phyloP scores from a whole-genome alignment of 2,888 invertebrate genomes.

The Chrysotoxum bicinctum region DNA sequence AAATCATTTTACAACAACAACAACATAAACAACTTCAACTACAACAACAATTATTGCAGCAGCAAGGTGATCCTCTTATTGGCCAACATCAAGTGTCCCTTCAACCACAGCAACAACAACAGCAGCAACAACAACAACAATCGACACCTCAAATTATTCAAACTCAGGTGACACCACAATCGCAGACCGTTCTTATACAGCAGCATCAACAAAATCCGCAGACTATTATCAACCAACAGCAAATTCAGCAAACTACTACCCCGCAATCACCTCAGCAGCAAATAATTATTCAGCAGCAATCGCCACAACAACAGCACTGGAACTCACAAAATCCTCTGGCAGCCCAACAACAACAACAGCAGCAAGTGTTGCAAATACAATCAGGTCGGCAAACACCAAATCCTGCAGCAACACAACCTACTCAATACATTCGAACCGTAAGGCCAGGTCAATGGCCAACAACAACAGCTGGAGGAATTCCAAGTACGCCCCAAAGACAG shows the following conservation, averaged over 20 bases:
- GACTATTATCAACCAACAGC: conserved; percentile 73
- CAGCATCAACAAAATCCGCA: conserved; percentile 75
- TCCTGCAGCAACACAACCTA: conserved; percentile 77
- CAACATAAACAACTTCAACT: conserved; percentile 84
- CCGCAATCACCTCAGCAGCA: conserved; percentile 80
- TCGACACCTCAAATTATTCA: conserved; percentile 68
- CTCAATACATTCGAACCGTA: conserved; percentile 75
- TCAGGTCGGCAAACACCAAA: conserved; percentile 75
- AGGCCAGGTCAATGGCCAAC: conserved; percentile 76
- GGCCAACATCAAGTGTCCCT: conserved; percentile 78
- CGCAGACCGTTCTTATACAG: conserved; percentile 80
- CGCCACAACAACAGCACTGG: conserved; percentile 81
- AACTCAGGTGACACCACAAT: conserved; percentile 77
- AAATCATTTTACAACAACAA: conserved; percentile 82
- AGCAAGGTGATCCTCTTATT: conserved; percentile 72
- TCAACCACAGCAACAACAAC: conserved; percentile 83
- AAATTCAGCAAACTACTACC: conserved; percentile 78
- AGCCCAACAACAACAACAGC: conserved; percentile 78
- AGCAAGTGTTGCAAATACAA: conserved; percentile 83
- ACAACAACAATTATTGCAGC: conserved; percentile 78
- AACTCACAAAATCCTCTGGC: conserved; percentile 80
- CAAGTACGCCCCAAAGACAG: conserved; percentile 83
- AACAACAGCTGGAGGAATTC: conserved; percentile 46
- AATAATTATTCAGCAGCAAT: conserved; percentile 84
- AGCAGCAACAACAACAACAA: conserved; percentile 76